Evolutionary conservation across 2,797 vertebrate species (phyloP), one percentile per base, ranked within the genome.

Genomic region (Lindbergichthys nudifrons): DNA sequence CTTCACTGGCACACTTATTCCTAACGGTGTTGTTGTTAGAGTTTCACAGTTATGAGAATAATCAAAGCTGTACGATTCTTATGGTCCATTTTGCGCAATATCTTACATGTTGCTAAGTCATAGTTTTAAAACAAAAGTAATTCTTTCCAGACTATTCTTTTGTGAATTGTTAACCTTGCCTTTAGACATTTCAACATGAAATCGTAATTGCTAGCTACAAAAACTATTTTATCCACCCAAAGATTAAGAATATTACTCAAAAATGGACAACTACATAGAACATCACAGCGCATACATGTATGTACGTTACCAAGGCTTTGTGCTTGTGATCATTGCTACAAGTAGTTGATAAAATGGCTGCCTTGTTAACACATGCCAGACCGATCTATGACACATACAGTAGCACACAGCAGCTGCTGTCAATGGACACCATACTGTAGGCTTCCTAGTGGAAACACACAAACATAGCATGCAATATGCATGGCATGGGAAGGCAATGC

Each of bases 371-470:
- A 9, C 50, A 61, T 48, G 14, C n/a, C 57, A 60, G 18, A 52
- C 32, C 32, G 5, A 63, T 64, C 14, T 21, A 3, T 68, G n/a
- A 57, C 32, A 69, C 48, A 64, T 14, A 64, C 15, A 53, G 30
- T 46, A 48, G 59, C 48, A 68, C 11, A 64, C 18, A 48, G 30
- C 51, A 48, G 59, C 64, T 66, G 63, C 50, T 58, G 58, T 60
- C n/a, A 54, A 23, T 52, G 19, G 45, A 75, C 52, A 58, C 41
- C 19, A n/a, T 36, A 36, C 32, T 36, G 32, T 0, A 57, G 41
- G 48, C 5, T 15, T 10, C 51, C 5, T 18, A 60, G 41, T 68
- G 32, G 47, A 62, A 70, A 50, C 10, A 52, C 59, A 47, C 19
- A 43, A 36, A 30, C 46, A 58, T 18, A 2, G 12, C 19, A 66